These are phyloP conservation scores for Lonchura striata DNA, from an alignment of 2,113 vertebrate genomes.

Conservation along the genomic window DNA sequence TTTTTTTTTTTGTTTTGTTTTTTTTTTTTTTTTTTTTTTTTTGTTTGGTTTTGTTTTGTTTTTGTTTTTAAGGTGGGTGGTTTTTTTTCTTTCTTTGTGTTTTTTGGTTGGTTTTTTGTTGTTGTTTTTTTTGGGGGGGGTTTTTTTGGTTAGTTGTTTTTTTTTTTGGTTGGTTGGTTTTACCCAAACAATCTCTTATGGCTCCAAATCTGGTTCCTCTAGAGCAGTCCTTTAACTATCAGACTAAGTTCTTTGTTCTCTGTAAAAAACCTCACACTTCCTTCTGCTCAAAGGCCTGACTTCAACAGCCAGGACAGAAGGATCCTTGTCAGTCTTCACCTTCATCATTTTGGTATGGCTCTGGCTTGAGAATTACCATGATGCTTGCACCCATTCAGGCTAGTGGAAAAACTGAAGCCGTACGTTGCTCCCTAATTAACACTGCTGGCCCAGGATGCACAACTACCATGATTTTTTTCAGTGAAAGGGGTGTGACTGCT, in stretches of 20 bases:
- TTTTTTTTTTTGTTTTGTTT: too few species aligned
- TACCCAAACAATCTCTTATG: neutral
- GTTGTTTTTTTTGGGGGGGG: neutral
- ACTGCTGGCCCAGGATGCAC: neutral
- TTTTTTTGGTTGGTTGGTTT: neutral
- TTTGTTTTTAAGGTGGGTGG: neutral
- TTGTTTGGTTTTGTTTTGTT: too few species aligned
- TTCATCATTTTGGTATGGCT: neutral
- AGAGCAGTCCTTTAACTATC: neutral
- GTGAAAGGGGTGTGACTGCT: neutral
- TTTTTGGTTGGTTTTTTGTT: too few species aligned
- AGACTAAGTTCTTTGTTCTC: neutral
- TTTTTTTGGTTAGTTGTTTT: too few species aligned
- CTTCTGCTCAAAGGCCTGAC: neutral
- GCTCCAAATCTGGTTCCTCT: neutral
- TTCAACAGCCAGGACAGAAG: neutral
- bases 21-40: too few species aligned
- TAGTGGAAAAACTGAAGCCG: neutral
- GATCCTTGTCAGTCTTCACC: neutral
- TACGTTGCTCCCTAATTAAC: neutral
- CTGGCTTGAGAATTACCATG: neutral
- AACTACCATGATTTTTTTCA: accelerated
- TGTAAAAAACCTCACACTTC: neutral
- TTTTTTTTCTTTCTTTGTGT: neutral
- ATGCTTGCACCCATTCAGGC: neutral